Conservation (phyloP, 2,113 vertebrate species). For the Malurus melanocephalus region DNA sequence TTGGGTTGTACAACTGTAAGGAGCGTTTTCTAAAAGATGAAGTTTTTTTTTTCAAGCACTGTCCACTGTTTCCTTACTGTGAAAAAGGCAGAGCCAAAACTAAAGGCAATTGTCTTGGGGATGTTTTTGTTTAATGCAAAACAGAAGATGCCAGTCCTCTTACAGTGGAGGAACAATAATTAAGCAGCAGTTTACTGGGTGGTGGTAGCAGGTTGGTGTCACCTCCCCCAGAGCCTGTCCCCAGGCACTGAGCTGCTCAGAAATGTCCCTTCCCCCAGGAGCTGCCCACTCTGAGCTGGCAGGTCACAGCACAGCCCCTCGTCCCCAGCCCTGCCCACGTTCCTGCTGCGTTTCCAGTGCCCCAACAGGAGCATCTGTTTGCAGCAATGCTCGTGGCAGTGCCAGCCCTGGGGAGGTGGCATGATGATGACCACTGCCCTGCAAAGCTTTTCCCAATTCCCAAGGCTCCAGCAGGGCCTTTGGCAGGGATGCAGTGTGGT, state of each 20-base stretch:
- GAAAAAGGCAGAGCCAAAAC: neutral
- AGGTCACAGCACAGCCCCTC: neutral
- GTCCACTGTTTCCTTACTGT: neutral
- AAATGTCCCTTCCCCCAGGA: neutral
- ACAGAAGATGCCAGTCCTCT: neutral
- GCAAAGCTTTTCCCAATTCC: neutral
- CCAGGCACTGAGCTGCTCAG: neutral
- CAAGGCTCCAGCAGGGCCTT: neutral
- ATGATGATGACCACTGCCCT: neutral
- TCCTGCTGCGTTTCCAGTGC: neutral
- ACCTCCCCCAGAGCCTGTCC: neutral
- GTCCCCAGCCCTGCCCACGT: neutral
- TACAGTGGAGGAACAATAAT: neutral
- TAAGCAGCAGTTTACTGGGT: neutral
- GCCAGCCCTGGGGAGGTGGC: neutral
- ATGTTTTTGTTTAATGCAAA: neutral
- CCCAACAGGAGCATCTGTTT: neutral
- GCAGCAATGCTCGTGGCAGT: neutral
- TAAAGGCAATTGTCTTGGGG: neutral
- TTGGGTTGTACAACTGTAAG: neutral
- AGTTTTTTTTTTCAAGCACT: neutral
- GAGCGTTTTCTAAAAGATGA: neutral
- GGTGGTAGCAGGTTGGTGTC: neutral
- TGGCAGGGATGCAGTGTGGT: neutral
- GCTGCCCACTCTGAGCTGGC: accelerated